phyloP scores from a whole-genome alignment of 2,113 vertebrate genomes.

The Dendropsophus ebraccatus region DNA sequence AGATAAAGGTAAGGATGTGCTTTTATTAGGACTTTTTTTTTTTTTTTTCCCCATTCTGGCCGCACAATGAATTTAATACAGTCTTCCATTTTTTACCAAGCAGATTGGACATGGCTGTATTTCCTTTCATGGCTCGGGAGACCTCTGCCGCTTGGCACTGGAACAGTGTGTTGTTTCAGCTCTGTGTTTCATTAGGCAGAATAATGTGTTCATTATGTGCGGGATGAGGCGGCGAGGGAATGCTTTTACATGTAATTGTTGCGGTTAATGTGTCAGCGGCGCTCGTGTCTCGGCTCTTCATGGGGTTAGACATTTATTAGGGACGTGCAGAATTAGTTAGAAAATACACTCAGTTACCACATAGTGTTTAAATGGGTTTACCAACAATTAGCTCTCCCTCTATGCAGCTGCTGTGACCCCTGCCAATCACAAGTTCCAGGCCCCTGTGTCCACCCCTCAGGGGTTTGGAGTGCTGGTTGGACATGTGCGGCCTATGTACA shows the following conservation, averaged over 20 bases:
- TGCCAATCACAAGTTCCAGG: not conserved
- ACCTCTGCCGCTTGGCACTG: not conserved
- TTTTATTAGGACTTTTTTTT: not conserved
- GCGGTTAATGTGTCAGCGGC: not conserved
- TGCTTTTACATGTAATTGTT: not conserved
- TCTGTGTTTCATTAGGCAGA: not conserved
- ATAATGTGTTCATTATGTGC: conserved; percentile 25
- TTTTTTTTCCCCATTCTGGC: not conserved
- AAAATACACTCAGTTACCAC: not conserved
- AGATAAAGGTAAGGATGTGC: not conserved
- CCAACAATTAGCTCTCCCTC: too few species aligned
- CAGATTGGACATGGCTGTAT: not conserved
- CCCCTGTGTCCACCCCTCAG: too few species aligned
- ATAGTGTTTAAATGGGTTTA: too few species aligned
- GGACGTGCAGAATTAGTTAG: not conserved
- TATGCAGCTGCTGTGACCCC: too few species aligned
- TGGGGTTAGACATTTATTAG: too few species aligned
- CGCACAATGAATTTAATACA: not conserved
- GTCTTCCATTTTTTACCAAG: not conserved
- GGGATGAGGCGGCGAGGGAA: not conserved
- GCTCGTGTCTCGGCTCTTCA: not conserved
- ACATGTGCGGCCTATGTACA: too few species aligned
- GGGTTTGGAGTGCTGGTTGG: too few species aligned
- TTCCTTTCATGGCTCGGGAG: conserved; percentile 7
- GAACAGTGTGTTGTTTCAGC: not conserved